Evolutionary conservation across 2,888 invertebrate species (phyloP).

Genomic region (Peribatodes rhomboidaria): DNA sequence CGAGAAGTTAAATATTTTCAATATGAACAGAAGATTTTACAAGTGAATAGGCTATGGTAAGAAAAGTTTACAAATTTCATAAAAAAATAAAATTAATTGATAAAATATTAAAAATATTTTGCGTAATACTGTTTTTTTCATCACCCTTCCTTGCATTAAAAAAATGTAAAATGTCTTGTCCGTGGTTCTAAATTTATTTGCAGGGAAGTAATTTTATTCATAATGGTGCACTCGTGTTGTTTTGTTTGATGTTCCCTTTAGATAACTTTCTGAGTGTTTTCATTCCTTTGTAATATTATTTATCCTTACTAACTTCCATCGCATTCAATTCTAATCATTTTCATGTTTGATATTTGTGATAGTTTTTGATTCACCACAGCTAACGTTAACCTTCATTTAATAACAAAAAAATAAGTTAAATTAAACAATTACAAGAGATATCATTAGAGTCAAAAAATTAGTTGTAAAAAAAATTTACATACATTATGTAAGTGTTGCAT

Average conservation of each 20-base stretch:
- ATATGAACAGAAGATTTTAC: neutral
- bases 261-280: too few relatives aligned
- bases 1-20: neutral
- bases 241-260: neutral
- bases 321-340: neutral
- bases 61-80: too few relatives aligned
- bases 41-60: neutral
- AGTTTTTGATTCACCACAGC: constrained; percentile 1
- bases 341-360: neutral
- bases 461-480: constrained; percentile 38
- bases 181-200: neutral
- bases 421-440: constrained; percentile 1
- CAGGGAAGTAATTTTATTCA: neutral
- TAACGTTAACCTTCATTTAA: constrained; percentile 5
- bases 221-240: neutral
- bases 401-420: constrained; percentile 7
- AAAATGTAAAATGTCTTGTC: neutral
- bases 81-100: too few relatives aligned
- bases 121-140: too few relatives aligned
- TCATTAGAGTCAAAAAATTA: constrained; percentile 40
- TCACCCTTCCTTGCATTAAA: too few relatives aligned
- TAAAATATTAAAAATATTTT: too few relatives aligned
- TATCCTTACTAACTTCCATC: neutral
- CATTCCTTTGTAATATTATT: neutral
- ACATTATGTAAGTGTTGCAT: constrained; percentile 47